Evolutionary conservation across 2,113 vertebrate genomes (phyloP).

Genomic region (Puffinus mauretanicus): DNA sequence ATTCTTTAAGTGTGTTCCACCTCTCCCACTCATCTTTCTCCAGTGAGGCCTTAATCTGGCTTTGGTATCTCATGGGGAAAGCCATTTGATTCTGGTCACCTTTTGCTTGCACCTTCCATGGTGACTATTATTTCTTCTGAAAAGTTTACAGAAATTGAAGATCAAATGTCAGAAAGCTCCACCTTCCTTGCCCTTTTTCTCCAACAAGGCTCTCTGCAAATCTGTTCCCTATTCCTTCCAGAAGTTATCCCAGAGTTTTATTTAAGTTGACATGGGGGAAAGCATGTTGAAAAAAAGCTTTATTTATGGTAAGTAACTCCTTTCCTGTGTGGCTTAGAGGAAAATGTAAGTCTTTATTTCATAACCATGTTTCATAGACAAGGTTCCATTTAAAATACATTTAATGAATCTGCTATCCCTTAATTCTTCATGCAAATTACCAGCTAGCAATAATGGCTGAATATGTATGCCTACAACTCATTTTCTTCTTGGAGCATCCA

Average conservation of each 20-base stretch:
- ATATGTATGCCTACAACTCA: background rate
- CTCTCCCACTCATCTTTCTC: background rate
- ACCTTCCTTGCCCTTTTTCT: background rate
- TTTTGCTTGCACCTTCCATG: background rate
- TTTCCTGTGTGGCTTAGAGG: background rate
- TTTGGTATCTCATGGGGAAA: background rate
- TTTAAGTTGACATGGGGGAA: background rate
- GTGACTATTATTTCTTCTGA: background rate
- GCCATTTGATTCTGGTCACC: background rate
- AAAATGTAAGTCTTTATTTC: background rate
- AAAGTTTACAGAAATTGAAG: background rate
- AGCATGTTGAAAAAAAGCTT: background rate
- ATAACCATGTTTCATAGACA: background rate
- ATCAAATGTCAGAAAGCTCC: background rate
- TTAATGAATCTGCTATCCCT: background rate
- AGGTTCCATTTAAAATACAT: background rate
- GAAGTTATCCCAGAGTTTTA: background rate
- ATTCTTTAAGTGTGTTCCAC: background rate
- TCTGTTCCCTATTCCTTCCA: background rate
- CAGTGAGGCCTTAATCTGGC: background rate
- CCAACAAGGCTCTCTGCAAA: background rate
- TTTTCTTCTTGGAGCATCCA: background rate
- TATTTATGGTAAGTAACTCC: background rate
- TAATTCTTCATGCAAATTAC: background rate
- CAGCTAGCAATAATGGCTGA: background rate